Evolutionary conservation across 2,888 invertebrate species (phyloP), one percentile per base, ranked within the genome.

Genomic region (Odiellus spinosus): DNA sequence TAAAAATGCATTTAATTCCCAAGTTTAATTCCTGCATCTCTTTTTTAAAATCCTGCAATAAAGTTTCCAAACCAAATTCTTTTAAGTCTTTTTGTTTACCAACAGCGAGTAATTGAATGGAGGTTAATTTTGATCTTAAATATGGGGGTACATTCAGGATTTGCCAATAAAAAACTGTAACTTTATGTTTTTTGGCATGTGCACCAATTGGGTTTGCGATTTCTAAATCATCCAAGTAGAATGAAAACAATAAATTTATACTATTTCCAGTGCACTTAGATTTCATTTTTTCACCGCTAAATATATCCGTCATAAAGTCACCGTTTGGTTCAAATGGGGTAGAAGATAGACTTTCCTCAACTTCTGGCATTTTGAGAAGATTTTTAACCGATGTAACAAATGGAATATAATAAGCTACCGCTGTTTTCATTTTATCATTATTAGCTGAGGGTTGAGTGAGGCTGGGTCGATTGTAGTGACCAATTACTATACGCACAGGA

Each of bases 141-240:
- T 21, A 40, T 26, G 39, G 45, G n/a, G 45, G 45, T 10, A 45
- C 39, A 26, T 45, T 45, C 1, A 32, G 39, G 8, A 45, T 21
- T 39, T 45, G 39, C 21, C 21, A 45, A 12, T 38, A 19, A 10
- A 45, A 38, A 26, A 45, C 17, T 20, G 45, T 40, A 17, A 45
- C n/a, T n/a, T 45, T 45, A 39, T 45, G 40, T 2, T 26, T n/a
- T 39, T 36, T 39, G 32, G 38, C 40, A 2, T 15, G 15, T 40
- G 40, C 40, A 3, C 45, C 45, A 21, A 45, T 45, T 5, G 45
- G 45, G 15, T 45, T 45, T 15, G 32, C 45, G 12, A 40, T 45
- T 40, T 45, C 40, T 6, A 45, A n/a, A 18, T 39, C 39, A 40
- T 40, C 38, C 17, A 45, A n/a, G 17, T 40, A n/a, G 11, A 44